These are phyloP conservation scores for Anas capensis DNA, from an alignment of 2,797 vertebrate genomes.

Conservation along the genomic window DNA sequence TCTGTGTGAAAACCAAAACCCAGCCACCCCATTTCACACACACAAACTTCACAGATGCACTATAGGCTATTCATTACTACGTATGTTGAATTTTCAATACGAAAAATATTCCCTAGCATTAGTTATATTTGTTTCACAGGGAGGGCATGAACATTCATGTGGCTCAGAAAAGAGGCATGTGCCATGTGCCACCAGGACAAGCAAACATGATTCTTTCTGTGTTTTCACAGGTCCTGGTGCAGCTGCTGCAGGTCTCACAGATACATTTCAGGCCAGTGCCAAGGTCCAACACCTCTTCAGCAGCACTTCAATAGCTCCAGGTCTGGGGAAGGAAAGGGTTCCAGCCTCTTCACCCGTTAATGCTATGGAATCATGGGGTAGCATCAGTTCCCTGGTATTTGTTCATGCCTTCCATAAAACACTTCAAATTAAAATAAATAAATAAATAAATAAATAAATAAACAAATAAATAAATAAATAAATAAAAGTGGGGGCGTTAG, in stretches of 20 bases:
- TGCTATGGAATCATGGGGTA: neutral
- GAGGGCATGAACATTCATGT: conserved; percentile 68
- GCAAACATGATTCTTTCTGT: conserved; percentile 76
- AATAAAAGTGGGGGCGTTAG: neutral
- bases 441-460: neutral
- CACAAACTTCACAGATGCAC: conserved; percentile 65
- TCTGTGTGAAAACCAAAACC: conserved; percentile 58
- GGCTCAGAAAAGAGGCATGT: conserved; percentile 38
- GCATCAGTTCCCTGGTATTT: neutral
- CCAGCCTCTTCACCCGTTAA: conserved; percentile 27
- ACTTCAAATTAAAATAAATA: neutral
- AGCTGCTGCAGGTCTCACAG: conserved; percentile 54
- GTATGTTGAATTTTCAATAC: conserved; percentile 65
- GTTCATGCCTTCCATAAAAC: neutral
- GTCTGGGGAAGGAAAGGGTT: conserved; percentile 38
- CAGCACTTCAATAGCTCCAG: conserved; percentile 70
- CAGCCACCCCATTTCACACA: conserved; percentile 54
- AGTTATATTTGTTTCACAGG: conserved; percentile 68
- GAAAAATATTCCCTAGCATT: conserved; percentile 68
- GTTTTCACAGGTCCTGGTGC: conserved; percentile 63
- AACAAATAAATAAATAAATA: neutral
- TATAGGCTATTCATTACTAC: conserved; percentile 53
- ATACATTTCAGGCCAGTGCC: conserved; percentile 52
- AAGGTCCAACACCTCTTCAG: conserved; percentile 61
- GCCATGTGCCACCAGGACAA: conserved; percentile 51